Conservation (phyloP, 2,113 vertebrate genomes). For the Ophthalmolycus amberensis region DNA sequence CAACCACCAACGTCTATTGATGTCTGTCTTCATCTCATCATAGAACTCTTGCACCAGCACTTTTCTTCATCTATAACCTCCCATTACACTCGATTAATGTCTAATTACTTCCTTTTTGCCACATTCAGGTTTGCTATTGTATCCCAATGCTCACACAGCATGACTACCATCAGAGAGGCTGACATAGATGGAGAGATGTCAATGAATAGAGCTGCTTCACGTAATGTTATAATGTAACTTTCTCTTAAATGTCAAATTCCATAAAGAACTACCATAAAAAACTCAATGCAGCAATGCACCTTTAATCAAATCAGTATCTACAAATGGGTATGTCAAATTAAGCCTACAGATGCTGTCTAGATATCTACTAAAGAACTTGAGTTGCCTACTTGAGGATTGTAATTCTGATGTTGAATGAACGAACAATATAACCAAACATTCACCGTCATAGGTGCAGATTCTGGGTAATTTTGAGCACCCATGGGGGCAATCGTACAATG, state of each 20-base stretch:
- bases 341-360: background rate
- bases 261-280: background rate
- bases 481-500: background rate
- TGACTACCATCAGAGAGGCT: background rate
- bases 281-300: background rate
- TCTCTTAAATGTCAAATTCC: background rate
- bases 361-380: background rate
- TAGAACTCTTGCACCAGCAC: slow-evolving; percentile 60
- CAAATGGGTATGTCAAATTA: slow-evolving; percentile 26
- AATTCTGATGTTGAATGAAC: background rate
- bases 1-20: slow-evolving; percentile 75
- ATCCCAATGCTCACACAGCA: slow-evolving; percentile 14
- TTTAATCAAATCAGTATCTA: slow-evolving; percentile 32
- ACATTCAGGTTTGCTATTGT: slow-evolving; percentile 42
- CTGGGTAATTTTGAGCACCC: background rate
- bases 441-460: background rate
- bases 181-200: background rate
- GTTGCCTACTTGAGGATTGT: background rate
- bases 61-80: slow-evolving; percentile 63
- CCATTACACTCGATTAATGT: slow-evolving; percentile 60
- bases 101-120: slow-evolving; percentile 59
- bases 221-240: background rate
- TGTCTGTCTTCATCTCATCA: slow-evolving; percentile 68
- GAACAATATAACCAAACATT: background rate
- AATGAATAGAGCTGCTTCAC: background rate